Conservation (phyloP, 2,888 invertebrate genomes). For the Cryptophagus acutangulus region DNA sequence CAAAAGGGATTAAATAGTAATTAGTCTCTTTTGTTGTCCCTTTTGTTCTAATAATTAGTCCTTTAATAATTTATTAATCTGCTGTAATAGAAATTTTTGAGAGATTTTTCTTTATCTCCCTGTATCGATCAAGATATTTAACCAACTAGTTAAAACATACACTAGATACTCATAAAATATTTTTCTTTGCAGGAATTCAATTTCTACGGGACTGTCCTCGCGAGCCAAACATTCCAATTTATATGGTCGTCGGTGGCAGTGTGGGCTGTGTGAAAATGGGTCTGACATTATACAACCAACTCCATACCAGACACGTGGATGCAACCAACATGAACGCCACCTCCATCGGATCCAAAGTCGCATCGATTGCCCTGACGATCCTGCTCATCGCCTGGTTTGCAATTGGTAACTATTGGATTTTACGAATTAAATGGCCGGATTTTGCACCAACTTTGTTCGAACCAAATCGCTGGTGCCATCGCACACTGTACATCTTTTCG, state of each 20-base stretch:
- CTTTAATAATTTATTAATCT: too few relatives aligned
- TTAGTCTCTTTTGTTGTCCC: too few relatives aligned
- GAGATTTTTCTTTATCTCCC: too few relatives aligned
- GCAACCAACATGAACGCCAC: constrained; percentile 48
- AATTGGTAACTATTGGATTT: constrained; percentile 74
- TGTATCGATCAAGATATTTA: too few relatives aligned
- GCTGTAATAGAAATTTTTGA: too few relatives aligned
- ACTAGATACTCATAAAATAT: too few relatives aligned
- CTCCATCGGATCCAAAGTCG: constrained; percentile 57
- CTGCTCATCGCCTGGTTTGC: constrained; percentile 73
- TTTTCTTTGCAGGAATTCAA: constrained; percentile 62
- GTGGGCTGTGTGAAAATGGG: constrained; percentile 67
- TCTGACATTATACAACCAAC: constrained; percentile 63
- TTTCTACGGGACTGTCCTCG: constrained; percentile 74
- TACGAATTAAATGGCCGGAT: constrained; percentile 71
- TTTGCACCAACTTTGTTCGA: constrained; percentile 67
- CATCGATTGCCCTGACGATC: constrained; percentile 60
- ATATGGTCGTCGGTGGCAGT: constrained; percentile 79
- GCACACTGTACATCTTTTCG: constrained; percentile 71
- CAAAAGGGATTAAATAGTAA: too few relatives aligned
- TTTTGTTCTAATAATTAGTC: too few relatives aligned
- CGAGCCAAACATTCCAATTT: constrained; percentile 72
- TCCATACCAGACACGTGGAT: constrained; percentile 54
- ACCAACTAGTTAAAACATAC: too few relatives aligned
- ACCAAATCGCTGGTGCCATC: constrained; percentile 75